Percentiles rank a stretch among this genome's conserved stretches.
phyloP scores from a whole-genome alignment of 2,888 invertebrate genomes.

The Drosophila anomelani region DNA sequence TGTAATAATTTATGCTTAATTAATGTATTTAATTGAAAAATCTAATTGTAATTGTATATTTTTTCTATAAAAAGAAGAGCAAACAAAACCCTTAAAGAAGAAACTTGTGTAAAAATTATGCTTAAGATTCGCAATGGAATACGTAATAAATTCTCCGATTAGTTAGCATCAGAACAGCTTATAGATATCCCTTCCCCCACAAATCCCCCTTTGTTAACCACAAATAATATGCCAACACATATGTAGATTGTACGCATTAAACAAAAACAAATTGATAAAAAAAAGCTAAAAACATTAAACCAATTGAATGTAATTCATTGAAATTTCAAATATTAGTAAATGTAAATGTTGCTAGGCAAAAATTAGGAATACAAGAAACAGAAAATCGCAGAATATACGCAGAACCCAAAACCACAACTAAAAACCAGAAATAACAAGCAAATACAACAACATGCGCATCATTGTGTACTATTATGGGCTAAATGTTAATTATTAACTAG shows the following conservation, averaged over 20 bases:
- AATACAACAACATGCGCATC: constrained; percentile 53
- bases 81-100: constrained; percentile 37
- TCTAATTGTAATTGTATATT: constrained; percentile 59
- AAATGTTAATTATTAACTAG: constrained; percentile 79
- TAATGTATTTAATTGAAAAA: constrained; percentile 60
- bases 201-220: constrained; percentile 31
- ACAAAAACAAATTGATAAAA: constrained; percentile 19
- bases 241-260: constrained; percentile 44
- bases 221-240: constrained; percentile 14
- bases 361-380: constrained; percentile 16
- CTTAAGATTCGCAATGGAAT: constrained; percentile 60
- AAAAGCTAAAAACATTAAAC: constrained; percentile 2
- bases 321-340: constrained; percentile 58
- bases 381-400: constrained; percentile 21
- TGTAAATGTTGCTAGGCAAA: constrained; percentile 78
- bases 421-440: constrained; percentile 38
- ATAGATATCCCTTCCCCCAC: background rate
- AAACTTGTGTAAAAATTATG: constrained; percentile 45
- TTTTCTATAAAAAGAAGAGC: constrained; percentile 39
- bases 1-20: constrained; percentile 72
- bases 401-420: constrained; percentile 17
- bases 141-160: constrained; percentile 62
- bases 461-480: constrained; percentile 73
- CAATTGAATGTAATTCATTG: constrained; percentile 74
- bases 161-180: constrained; percentile 36